Conservation (phyloP, 2,113 vertebrate genomes). For the Myrmophylax atrothorax region DNA sequence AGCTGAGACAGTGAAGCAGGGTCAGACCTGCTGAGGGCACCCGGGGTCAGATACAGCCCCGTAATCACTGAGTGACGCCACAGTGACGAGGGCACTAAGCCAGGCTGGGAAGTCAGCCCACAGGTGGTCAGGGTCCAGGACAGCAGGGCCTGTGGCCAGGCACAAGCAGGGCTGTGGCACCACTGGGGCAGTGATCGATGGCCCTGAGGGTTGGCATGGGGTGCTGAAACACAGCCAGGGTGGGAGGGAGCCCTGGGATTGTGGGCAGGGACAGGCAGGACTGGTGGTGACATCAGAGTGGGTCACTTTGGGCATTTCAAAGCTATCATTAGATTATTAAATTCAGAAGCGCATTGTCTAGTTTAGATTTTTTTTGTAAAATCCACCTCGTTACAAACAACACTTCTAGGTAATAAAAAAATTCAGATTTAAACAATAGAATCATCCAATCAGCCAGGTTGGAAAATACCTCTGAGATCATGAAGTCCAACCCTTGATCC, state of each 20-base stretch:
- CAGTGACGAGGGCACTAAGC: accelerated
- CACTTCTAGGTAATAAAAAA: not conserved
- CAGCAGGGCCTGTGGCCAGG: accelerated
- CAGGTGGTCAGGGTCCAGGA: not conserved
- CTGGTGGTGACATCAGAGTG: not conserved
- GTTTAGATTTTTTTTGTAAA: not conserved
- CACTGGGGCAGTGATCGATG: not conserved
- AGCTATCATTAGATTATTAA: not conserved
- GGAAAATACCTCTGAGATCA: too few relatives aligned
- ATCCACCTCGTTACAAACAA: not conserved
- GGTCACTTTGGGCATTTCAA: not conserved
- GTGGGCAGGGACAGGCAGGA: not conserved
- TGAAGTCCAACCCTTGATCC: too few relatives aligned
- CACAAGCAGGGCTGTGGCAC: not conserved
- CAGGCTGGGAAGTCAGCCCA: not conserved
- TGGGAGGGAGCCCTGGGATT: accelerated
- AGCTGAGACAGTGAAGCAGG: accelerated
- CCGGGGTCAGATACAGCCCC: not conserved
- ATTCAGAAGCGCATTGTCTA: not conserved
- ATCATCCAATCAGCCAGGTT: too few relatives aligned
- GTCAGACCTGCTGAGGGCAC: not conserved
- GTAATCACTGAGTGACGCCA: accelerated
- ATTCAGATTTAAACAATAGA: not conserved
- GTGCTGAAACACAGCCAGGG: not conserved
- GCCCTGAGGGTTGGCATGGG: not conserved